phyloP scores from a whole-genome alignment of 64 coral and sea anemone species.

The Acropora tenuis region DNA sequence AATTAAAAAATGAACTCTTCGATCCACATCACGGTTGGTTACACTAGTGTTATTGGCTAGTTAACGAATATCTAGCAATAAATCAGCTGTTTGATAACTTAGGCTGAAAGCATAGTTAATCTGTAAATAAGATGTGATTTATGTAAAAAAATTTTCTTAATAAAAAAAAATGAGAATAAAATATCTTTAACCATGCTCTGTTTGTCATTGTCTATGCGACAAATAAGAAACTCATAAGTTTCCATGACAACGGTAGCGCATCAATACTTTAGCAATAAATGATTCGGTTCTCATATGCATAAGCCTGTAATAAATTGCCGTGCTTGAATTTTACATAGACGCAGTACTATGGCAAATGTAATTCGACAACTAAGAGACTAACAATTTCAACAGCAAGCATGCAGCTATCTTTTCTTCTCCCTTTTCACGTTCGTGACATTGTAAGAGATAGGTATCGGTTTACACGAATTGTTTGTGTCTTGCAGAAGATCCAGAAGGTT shows the following conservation, averaged over 20 bases:
- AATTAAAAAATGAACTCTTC: too few relatives aligned
- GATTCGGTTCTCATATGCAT: not conserved
- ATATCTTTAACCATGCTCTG: not conserved
- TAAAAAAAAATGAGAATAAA: slow-evolving; percentile 4
- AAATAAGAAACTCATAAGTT: not conserved
- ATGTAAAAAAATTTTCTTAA: slow-evolving; percentile 8
- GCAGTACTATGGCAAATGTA: not conserved
- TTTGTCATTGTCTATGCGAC: not conserved
- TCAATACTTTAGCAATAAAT: not conserved
- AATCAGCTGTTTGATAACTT: not conserved
- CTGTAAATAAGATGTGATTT: not conserved
- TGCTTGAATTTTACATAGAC: not conserved
- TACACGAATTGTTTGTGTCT: not conserved
- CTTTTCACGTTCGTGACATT: too few relatives aligned
- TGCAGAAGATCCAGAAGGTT: slow-evolving; percentile 28
- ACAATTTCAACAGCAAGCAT: too few relatives aligned
- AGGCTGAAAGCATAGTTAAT: not conserved
- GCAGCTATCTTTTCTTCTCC: too few relatives aligned
- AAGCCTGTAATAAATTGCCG: not conserved
- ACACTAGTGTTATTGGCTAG: slow-evolving; percentile 1
- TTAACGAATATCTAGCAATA: too few relatives aligned
- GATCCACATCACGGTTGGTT: not conserved
- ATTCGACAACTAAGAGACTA: too few relatives aligned
- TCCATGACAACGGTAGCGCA: slow-evolving; percentile 24
- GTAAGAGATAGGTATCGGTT: too few relatives aligned